Evolutionary conservation across 1,140 invertebrate species (phyloP).

Genomic region (Pseudomyrmex cubaensis): DNA sequence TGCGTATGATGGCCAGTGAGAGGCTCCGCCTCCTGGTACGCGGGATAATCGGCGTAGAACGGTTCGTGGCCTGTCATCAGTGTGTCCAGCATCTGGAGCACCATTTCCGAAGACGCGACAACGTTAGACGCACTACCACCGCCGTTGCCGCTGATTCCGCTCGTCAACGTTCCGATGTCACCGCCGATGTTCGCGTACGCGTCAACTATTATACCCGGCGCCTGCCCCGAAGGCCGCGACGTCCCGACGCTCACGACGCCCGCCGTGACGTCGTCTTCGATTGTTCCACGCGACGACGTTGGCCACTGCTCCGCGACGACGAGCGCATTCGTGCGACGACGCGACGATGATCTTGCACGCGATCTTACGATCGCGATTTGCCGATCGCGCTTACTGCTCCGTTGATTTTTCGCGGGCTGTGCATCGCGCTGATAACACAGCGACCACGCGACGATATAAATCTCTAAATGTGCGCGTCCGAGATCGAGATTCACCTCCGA

Average conservation of each 20-base stretch:
- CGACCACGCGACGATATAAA: not conserved
- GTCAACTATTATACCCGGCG: conserved; percentile 77
- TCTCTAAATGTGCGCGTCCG: too few species aligned
- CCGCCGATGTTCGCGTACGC: conserved; percentile 51
- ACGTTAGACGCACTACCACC: conserved; percentile 55
- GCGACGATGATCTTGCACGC: not conserved
- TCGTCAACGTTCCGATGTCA: conserved; percentile 49
- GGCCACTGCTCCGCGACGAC: conserved; percentile 30
- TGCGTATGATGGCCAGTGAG: conserved; percentile 76
- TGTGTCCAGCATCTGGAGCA: conserved; percentile 83
- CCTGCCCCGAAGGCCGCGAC: conserved; percentile 81
- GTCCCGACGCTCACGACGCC: conserved; percentile 84
- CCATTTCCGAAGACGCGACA: conserved; percentile 82
- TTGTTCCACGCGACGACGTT: conserved; percentile 41
- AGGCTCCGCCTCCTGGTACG: conserved; percentile 81
- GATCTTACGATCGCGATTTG: not conserved
- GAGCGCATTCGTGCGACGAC: conserved; percentile 53
- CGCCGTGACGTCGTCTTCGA: conserved; percentile 82
- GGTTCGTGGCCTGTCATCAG: conserved; percentile 83
- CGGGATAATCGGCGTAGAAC: conserved; percentile 84
- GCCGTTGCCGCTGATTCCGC: conserved; percentile 69
- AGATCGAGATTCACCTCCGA: too few species aligned
- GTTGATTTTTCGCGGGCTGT: not conserved
- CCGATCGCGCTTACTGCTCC: too few species aligned
- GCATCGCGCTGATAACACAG: not conserved